Conservation (phyloP, 2,113 vertebrate genomes). For the Varanus salvator region DNA sequence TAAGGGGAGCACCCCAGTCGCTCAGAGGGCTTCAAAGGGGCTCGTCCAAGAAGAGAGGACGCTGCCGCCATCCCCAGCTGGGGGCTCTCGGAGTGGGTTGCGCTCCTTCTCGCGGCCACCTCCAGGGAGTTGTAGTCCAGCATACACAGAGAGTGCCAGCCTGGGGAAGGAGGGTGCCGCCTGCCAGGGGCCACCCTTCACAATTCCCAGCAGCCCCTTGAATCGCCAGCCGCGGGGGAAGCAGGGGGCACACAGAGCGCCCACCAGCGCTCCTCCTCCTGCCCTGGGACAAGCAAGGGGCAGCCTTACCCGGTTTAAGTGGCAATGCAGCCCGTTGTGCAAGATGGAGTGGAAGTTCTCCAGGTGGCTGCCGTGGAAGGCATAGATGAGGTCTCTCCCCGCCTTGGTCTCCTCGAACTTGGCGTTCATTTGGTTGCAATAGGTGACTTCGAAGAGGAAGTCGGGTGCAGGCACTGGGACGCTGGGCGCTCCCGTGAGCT, state of each 20-base stretch:
- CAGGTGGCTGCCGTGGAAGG: conserved; percentile 95
- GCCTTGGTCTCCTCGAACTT: conserved; percentile 89
- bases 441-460: conserved; percentile 94
- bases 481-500: conserved; percentile 82
- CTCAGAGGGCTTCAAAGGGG: background rate
- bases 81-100: no score
- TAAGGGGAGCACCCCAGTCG: background rate
- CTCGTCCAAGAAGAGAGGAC: background rate
- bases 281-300: background rate
- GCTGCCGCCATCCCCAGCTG: no score
- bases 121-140: no score
- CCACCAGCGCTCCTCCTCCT: background rate
- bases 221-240: background rate
- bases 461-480: conserved; percentile 84
- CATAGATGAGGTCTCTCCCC: conserved; percentile 90
- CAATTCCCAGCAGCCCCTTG: background rate
- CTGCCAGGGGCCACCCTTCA: no score
- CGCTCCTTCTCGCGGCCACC: no score
- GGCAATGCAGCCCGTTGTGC: conserved; percentile 96
- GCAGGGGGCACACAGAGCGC: background rate
- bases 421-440: conserved; percentile 87
- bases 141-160: no score
- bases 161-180: no score
- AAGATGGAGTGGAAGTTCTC: conserved; percentile 99
- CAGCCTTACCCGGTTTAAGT: conserved; percentile 91